Evolutionary conservation across 2,113 vertebrate genomes (phyloP).

Genomic region (Theristicus caerulescens): DNA sequence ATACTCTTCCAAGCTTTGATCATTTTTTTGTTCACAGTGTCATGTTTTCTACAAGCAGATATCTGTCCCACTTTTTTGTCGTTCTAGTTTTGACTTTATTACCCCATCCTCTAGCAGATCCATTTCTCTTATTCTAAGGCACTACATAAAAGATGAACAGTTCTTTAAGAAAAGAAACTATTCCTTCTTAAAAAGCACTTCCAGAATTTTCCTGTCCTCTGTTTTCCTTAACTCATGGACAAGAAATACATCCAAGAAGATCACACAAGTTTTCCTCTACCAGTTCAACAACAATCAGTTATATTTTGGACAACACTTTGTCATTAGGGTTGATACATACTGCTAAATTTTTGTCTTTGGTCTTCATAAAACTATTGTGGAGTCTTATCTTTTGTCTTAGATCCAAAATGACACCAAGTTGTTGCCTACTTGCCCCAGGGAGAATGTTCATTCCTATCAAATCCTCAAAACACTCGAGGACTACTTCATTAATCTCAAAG

Average conservation of each 20-base stretch:
- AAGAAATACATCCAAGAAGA: background rate
- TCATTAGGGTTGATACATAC: background rate
- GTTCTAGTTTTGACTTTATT: background rate
- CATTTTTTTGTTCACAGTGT: background rate
- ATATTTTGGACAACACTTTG: background rate
- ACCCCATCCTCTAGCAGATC: background rate
- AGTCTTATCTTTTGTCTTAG: background rate
- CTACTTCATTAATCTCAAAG: background rate
- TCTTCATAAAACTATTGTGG: background rate
- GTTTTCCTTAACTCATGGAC: background rate
- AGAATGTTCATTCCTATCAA: background rate
- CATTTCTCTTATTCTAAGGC: background rate
- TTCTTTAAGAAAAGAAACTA: background rate
- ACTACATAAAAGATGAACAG: background rate
- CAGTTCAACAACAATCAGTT: background rate
- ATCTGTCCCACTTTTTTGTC: background rate
- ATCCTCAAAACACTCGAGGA: background rate
- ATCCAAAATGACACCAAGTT: background rate
- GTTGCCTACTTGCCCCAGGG: background rate
- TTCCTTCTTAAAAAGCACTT: background rate
- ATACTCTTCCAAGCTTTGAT: background rate
- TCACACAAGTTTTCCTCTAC: background rate
- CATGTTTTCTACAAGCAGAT: background rate
- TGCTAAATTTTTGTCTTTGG: background rate
- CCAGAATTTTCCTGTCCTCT: background rate